Conservation (phyloP, 2,113 vertebrate genomes). For the Typhlomys cinereus region DNA sequence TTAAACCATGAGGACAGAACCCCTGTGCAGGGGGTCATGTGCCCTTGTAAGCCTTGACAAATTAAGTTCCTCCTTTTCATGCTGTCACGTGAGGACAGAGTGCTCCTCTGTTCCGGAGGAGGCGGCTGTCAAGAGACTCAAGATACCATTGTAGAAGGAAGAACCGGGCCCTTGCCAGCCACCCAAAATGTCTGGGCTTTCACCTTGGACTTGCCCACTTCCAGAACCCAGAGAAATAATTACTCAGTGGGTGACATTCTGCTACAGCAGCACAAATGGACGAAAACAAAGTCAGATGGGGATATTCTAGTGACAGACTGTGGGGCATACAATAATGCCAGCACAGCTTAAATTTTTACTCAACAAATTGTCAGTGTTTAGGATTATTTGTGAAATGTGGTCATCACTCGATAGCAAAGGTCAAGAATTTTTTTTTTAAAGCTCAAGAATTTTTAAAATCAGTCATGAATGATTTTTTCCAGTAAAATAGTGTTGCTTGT, state of each 20-base stretch:
- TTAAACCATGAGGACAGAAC: too few relatives aligned
- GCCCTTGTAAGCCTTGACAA: too few relatives aligned
- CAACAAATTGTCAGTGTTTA: background rate
- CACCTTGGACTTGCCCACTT: background rate
- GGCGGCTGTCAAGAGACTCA: fast-evolving
- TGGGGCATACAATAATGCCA: background rate
- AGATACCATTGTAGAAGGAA: background rate
- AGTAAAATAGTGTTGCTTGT: slow-evolving; percentile 26
- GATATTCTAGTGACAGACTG: background rate
- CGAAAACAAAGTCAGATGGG: background rate
- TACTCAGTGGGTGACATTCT: background rate
- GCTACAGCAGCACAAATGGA: background rate
- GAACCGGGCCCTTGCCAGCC: background rate
- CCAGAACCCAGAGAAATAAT: background rate
- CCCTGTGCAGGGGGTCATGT: background rate
- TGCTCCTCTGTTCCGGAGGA: background rate
- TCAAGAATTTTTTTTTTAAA: slow-evolving; percentile 27
- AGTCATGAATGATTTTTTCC: background rate
- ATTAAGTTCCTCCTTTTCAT: background rate
- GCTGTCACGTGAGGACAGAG: background rate
- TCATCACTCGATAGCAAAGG: background rate
- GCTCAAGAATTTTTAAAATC: background rate
- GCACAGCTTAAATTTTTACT: slow-evolving; percentile 15
- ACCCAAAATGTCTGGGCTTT: background rate
- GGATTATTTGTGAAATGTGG: slow-evolving; percentile 1